Evolutionary conservation across 2,888 invertebrate genomes (phyloP), one percentile per base, ranked within the genome.

Genomic region (Euproctis similis): DNA sequence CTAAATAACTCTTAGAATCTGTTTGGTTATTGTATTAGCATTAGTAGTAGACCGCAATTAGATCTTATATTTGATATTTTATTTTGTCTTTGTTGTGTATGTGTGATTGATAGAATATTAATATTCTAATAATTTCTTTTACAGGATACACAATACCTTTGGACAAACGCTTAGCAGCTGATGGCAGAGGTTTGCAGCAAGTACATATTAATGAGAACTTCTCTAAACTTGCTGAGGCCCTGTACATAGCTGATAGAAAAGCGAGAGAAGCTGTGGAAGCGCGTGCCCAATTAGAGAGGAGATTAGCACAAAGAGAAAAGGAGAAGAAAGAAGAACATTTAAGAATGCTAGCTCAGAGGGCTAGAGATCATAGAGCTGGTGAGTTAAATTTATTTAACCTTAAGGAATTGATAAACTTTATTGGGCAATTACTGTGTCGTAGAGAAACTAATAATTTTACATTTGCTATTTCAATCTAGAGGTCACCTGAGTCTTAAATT

Each of bases 171-270:
- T 82, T 99, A 37, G 99, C 99, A 0, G 98, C 99, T 0, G 99
- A 99, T 77, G 99, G 99, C 0, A 87, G 99, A 26, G 99, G 99
- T 0, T 82, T 99, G 1, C 99, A 99, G 60, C 95, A 96, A 61
- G 93, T 96, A 2, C 98, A 99, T 68, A 97, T 99, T 32, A 99
- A 98, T 68, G 99, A 99, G 68, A 99, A 99, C 73, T 99, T 99
- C 77, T 97, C 98, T 0, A 99, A 98, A 67, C 86, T 99, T 31
- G 96, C 99, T 0, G 98, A 99, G 68, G 96, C 99, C 0, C 78
- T 99, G 26, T 98, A 98, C 66, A 98, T 99, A 51, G 98, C 99
- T 1, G 99, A 99, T 67, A 78, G 82, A 58, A 98, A 98, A 75
- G 98, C 98, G 0, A 87, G 98, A 24, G 98, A 99, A 72, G 97